Evolutionary conservation across 2,113 vertebrate species (phyloP).

Genomic region (Macquaria australasica): DNA sequence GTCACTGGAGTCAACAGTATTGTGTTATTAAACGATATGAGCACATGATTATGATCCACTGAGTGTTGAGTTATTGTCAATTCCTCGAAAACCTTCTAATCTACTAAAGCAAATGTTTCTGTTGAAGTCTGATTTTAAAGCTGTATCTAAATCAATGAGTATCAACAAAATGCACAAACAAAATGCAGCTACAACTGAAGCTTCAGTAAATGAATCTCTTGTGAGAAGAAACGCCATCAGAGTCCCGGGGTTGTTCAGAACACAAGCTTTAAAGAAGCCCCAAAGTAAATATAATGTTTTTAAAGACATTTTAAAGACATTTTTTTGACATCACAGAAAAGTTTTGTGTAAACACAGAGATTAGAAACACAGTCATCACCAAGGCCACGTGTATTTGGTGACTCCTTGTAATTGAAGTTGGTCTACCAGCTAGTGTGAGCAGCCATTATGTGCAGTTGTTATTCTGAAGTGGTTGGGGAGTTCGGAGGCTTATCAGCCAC

Average conservation of each 20-base stretch:
- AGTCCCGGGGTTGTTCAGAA: neutral
- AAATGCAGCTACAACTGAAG: neutral
- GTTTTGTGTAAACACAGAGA: neutral
- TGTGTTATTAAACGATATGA: too few relatives aligned
- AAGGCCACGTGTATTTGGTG: neutral
- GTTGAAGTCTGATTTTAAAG: neutral
- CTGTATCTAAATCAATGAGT: neutral
- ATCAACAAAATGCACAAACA: neutral
- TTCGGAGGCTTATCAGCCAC: conserved; percentile 37
- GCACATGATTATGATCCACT: too few relatives aligned
- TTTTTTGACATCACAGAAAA: neutral
- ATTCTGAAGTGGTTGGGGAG: conserved; percentile 37
- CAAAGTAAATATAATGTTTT: neutral
- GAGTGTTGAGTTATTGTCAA: neutral
- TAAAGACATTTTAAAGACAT: neutral
- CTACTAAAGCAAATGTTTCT: neutral
- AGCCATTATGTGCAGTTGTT: conserved; percentile 35
- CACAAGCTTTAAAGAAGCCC: neutral
- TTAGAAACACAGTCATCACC: neutral
- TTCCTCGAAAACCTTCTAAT: neutral
- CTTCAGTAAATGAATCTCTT: neutral
- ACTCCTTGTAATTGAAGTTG: neutral
- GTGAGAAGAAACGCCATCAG: neutral
- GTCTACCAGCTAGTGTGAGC: neutral
- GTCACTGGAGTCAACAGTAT: neutral